Percentiles rank a stretch among this genome's conserved stretches.
Evolutionary conservation across 2,888 invertebrate genomes (phyloP).

Genomic region (Dromius quadrimaculatus): DNA sequence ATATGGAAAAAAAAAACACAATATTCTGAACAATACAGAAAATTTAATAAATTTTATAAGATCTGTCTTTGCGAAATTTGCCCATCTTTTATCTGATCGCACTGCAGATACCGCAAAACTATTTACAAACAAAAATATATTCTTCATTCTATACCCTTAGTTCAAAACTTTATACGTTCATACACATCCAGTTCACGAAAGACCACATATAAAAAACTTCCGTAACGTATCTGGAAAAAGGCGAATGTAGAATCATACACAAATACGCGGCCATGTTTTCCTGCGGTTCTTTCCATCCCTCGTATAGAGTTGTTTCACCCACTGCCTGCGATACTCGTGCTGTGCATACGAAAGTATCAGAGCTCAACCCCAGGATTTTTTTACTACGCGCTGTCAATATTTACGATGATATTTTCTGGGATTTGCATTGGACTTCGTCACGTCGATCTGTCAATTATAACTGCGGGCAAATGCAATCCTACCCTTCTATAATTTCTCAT

Average conservation of each 20-base stretch:
- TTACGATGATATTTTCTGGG: slow-evolving; percentile 22
- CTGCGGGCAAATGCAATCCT: too few relatives aligned
- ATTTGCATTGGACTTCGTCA: slow-evolving; percentile 12
- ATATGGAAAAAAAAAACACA: too few relatives aligned
- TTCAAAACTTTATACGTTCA: not conserved
- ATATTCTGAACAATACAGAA: too few relatives aligned
- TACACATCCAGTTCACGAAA: slow-evolving; percentile 2
- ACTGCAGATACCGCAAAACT: too few relatives aligned
- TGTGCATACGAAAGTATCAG: slow-evolving; percentile 15
- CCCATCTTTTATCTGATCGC: too few relatives aligned
- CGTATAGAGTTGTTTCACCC: slow-evolving; percentile 14
- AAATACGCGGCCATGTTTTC: not conserved
- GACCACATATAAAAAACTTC: slow-evolving; percentile 2
- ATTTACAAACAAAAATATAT: too few relatives aligned
- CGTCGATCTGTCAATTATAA: slow-evolving; percentile 15
- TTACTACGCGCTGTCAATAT: slow-evolving; percentile 36
- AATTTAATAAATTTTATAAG: too few relatives aligned
- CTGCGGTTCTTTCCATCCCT: not conserved
- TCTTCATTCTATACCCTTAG: too few relatives aligned
- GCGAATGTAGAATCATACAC: slow-evolving; percentile 19
- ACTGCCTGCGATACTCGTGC: slow-evolving; percentile 14
- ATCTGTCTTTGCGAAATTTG: too few relatives aligned
- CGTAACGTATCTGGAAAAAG: not conserved
- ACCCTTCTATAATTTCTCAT: too few relatives aligned
- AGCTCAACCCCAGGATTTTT: not conserved